Percentiles rank a stretch among this genome's conserved stretches.
These are phyloP conservation scores for Etheostoma nigrum DNA, from an alignment of 2,797 vertebrate species.

Conservation along the genomic window DNA sequence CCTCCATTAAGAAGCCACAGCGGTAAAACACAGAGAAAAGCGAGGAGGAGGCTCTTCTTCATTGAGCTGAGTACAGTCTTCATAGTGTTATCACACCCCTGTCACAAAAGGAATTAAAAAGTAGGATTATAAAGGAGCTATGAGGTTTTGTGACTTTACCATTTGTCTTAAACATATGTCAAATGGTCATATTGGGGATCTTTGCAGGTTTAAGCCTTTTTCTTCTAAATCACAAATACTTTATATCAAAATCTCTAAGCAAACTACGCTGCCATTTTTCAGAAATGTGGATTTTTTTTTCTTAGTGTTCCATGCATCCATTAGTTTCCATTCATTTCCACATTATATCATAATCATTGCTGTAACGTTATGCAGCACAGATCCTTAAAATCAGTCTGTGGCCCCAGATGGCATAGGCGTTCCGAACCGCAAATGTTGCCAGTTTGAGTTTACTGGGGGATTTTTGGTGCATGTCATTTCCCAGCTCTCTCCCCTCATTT, in stretches of 20 bases:
- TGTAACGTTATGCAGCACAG: neutral
- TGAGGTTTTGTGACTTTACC: neutral
- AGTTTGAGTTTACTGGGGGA: no score
- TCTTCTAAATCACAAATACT: neutral
- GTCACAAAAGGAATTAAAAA: conserved; percentile 22
- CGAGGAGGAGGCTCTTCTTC: conserved; percentile 42
- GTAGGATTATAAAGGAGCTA: neutral
- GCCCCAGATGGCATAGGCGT: no score
- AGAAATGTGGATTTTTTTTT: neutral
- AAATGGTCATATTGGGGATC: neutral
- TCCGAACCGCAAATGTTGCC: no score
- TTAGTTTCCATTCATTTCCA: neutral
- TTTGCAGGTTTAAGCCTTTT: neutral
- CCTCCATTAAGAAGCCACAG: conserved; percentile 33
- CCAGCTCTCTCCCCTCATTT: neutral
- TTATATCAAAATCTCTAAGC: neutral
- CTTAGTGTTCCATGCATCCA: neutral
- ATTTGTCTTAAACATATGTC: neutral
- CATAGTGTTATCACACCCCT: conserved; percentile 32
- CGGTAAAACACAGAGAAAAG: conserved; percentile 14
- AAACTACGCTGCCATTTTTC: neutral
- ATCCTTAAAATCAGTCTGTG: neutral
- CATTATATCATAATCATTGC: neutral
- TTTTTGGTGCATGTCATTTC: no score
- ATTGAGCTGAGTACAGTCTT: neutral